Evolutionary conservation across 2,888 invertebrate species (phyloP), one percentile per base, ranked within the genome.

Genomic region (Hydraecia micacea): DNA sequence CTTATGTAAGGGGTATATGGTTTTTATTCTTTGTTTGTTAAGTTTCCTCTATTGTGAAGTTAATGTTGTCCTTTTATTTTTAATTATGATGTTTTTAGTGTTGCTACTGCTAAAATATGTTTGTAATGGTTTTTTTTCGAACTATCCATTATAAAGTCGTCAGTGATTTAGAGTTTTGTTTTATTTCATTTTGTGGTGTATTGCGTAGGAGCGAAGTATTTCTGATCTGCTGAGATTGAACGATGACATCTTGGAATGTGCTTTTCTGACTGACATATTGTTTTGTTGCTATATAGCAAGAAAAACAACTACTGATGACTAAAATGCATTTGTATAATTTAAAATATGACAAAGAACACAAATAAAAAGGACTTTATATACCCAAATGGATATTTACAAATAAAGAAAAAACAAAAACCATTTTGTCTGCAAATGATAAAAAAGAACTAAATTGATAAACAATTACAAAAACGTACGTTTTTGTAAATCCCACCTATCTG

Each of bases 91-190:
- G 86, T 85, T 80, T 79, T 83, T 82, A 85, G 78, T 88, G 86
- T 89, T 89, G 88, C 87, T 80, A 86, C 86, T 80, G 86, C 83
- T 78, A 77, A 86, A 83, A 79, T 84, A 82, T 82, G 78, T 82
- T 80, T 52, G 75, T 79, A 83, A 82, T 81, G 71, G 1, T 66
- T 46, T 46, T 80, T 84, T 88, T 80, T 79, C 9, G 42, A 63
- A 52, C 71, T 62, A 42, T 69, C 73, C 72, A 74, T 81, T 81
- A 75, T 77, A 68, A 65, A 63, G 73, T 60, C 63, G 18, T 73
- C 60, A 39, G 73, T 68, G 73, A 71, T 86, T 73, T 77, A 77
- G 15, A 65, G 66, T 65, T 76, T 76, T 49, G n/a, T 60, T 65
- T 73, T 60, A 15, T 65, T 69, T 32, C 9, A 52, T 36, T 71